Evolutionary conservation across 2,888 invertebrate genomes (phyloP), one percentile per base, ranked within the genome.

Genomic region (Andrena haemorrhoa): DNA sequence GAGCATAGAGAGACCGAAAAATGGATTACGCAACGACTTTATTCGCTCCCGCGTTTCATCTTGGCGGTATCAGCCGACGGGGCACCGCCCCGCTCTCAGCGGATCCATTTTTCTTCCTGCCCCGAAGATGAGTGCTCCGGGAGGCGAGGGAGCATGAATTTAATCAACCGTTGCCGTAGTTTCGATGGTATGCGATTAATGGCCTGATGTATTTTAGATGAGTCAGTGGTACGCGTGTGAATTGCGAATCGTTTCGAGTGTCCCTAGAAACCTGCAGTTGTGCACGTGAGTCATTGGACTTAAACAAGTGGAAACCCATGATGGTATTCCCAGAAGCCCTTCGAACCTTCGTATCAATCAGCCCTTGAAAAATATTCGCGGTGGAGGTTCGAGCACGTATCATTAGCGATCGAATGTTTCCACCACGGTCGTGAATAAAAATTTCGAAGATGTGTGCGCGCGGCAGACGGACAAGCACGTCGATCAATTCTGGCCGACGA

Each of bases 401-500:
- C 23, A 41, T 41, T 41, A 41, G 41, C 41, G 16, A 41, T 41
- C 12, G 41, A 41, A 12, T 41, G 41, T 41, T 41, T 41, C 16
- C 41, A 41, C 16, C 16, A 41, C 41, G 41, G 12, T 16, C 41
- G 41, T 12, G 41, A 5, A 41, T 12, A 16, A 56, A 23, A 56
- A 7, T 1, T 26, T 23, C 33, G 20, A 12, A 35, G n/a, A n/a
- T 16, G 16, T 26, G 41, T 70, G 75, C 75, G 16, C 12, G n/a
- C 20, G 49, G 26, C 41, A 47, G 73, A 53, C 65, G 65, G 58
- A 76, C 63, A 58, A 65, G 47, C 33, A 31, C 63, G 66, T 58
- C 68, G 63, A 78, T 83, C 74, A 84, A 87, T 87, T 75, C 79
- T 75, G 60, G 64, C 33, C 65, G 33, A 16, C 71, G 58, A 72